Conservation (phyloP, 2,888 invertebrate species). For the Mechanitis messenoides region DNA sequence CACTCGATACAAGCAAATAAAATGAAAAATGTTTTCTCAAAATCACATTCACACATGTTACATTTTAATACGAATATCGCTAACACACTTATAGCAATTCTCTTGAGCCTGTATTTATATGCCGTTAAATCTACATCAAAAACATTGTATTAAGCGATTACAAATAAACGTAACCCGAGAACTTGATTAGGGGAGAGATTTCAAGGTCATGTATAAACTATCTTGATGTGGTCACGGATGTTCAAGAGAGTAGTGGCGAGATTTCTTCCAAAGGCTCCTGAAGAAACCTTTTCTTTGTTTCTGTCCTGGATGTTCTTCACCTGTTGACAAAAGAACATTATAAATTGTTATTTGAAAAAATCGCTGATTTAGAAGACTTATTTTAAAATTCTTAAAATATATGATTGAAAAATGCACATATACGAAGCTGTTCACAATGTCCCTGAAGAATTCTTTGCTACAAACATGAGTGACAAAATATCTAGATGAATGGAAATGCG, state of each 20-base stretch:
- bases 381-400: no score
- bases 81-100: slow-evolving; percentile 20
- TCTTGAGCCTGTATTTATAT: slow-evolving; percentile 17
- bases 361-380: no score
- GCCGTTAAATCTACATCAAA: slow-evolving; percentile 15
- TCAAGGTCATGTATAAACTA: slow-evolving; percentile 30
- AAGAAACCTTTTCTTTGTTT: slow-evolving; percentile 93
- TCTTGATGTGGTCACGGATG: slow-evolving; percentile 80
- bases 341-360: no score
- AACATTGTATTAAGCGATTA: slow-evolving; percentile 5
- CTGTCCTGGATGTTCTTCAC: slow-evolving; percentile 80
- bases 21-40: slow-evolving; percentile 23
- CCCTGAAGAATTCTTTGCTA: no score
- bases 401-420: no score
- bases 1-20: slow-evolving; percentile 22
- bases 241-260: slow-evolving; percentile 90
- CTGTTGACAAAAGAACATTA: slow-evolving; percentile 60
- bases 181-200: slow-evolving; percentile 30
- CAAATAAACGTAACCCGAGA: slow-evolving; percentile 1
- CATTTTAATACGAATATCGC: slow-evolving; percentile 24
- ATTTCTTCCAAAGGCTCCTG: slow-evolving; percentile 92
- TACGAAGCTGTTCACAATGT: no score
- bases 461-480: no score
- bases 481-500: no score
- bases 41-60: slow-evolving; percentile 36